phyloP scores from a whole-genome alignment of 2,113 vertebrate species.

The Rhinoptilus africanus region DNA sequence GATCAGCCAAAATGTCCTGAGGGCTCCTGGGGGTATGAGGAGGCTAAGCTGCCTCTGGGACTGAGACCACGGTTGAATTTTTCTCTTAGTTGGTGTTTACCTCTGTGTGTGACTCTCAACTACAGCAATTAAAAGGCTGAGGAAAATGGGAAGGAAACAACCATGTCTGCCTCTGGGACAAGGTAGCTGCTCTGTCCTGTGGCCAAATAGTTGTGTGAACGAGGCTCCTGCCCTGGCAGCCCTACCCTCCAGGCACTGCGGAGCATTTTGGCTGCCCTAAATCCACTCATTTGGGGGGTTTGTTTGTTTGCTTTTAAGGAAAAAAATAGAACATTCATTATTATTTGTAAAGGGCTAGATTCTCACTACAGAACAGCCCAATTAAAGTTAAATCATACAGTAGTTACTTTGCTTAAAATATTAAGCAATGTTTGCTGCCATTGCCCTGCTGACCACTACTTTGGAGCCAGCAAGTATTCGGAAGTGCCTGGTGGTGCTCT shows the following conservation, averaged over 20 bases:
- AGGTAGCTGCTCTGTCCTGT: background rate
- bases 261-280: background rate
- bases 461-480: background rate
- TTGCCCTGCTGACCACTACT: background rate
- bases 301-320: constrained; percentile 10
- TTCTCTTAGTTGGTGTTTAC: background rate
- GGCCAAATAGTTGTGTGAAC: background rate
- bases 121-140: background rate
- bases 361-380: background rate
- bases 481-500: background rate
- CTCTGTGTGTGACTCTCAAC: background rate
- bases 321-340: constrained; percentile 39
- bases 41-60: background rate
- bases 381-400: background rate
- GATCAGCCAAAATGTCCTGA: background rate
- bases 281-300: background rate
- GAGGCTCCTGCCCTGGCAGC: background rate
- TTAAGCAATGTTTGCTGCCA: background rate
- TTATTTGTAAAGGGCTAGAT: constrained; percentile 18
- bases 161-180: background rate
- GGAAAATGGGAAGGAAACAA: background rate
- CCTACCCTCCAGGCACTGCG: background rate
- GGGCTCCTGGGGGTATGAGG: background rate
- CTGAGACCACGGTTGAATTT: background rate
- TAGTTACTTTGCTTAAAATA: constrained; percentile 14